Base-by-base conservation (phyloP, 2,797 vertebrate species). In the Pelodytes ibericus region DNA sequence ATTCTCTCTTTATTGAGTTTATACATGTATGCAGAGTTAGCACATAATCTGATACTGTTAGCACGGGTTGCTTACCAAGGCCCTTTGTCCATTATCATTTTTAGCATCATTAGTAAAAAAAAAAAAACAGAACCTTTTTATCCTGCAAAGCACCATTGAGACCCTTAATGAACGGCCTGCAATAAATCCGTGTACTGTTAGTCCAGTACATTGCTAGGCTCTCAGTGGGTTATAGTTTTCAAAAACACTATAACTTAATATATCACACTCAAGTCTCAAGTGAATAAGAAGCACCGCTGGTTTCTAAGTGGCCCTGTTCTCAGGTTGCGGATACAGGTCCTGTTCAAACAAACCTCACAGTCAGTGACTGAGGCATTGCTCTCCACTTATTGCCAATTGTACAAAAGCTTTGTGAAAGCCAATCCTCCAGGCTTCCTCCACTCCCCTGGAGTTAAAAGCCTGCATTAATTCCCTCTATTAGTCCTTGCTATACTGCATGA, bases 401-500 rank as follows among this genome's bases (percentile, higher is more conserved):
- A 18, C 76, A 56, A 30, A n/a, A 61, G 71, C 31, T 44, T 18
- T 20, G 33, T 47, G 66, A 76, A 76, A 63, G 74, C 59, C 70
- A 16, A 51, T 61, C 47, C 71, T 56, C 60, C 44, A 73, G 76
- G 62, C 63, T 73, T 68, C 63, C 72, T 79, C 64, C 71, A 73
- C 70, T 79, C 66, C 76, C 70, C 76, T 29, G 76, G 76, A 73
- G 76, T 62, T 79, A 79, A 79, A 73, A 79, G 76, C 76, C 30
- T 11, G 57, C 76, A 79, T 79, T 79, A 79, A 73, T 79, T 73
- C 76, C 58, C 56, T 72, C 69, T 69, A 79, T 79, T 79, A 79
- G 73, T 73, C 31, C 76, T 47, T 47, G 47, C 63, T 39, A 62
- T 66, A 56, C 70, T 53, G 70, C 63, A 73, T 63, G 63, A 57